phyloP scores from a whole-genome alignment of 2,797 vertebrate genomes.

The Halcyon leucocephala region DNA sequence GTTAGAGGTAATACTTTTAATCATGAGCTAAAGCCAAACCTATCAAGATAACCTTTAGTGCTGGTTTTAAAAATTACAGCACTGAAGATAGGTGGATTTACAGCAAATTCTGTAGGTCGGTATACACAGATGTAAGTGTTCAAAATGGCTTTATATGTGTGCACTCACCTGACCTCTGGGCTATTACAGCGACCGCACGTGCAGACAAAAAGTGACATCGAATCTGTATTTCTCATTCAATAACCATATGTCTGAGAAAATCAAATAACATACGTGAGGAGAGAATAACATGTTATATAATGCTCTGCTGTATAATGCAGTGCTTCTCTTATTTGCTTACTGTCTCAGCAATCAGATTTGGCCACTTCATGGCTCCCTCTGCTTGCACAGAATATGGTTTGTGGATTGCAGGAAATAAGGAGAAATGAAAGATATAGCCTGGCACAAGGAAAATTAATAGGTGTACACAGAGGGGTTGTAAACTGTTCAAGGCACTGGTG shows the following conservation, averaged over 20 bases:
- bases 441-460: neutral
- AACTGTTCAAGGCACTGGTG: neutral
- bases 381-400: neutral
- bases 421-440: neutral
- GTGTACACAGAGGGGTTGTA: neutral
- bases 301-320: neutral
- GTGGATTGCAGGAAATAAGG: neutral
- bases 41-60: conserved; percentile 51
- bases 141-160: neutral
- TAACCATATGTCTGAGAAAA: neutral
- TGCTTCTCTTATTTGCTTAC: neutral
- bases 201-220: neutral
- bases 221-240: neutral
- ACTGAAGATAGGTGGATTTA: neutral
- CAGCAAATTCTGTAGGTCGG: neutral
- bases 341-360: neutral
- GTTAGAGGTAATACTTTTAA: conserved; percentile 59
- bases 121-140: neutral
- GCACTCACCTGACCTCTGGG: neutral
- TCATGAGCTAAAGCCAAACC: conserved; percentile 29
- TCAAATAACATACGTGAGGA: neutral
- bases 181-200: accelerated
- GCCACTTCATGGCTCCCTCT: neutral
- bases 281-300: neutral
- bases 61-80: neutral